phyloP scores from a whole-genome alignment of 1,140 invertebrate genomes.

The Trichonephila inaurata region DNA sequence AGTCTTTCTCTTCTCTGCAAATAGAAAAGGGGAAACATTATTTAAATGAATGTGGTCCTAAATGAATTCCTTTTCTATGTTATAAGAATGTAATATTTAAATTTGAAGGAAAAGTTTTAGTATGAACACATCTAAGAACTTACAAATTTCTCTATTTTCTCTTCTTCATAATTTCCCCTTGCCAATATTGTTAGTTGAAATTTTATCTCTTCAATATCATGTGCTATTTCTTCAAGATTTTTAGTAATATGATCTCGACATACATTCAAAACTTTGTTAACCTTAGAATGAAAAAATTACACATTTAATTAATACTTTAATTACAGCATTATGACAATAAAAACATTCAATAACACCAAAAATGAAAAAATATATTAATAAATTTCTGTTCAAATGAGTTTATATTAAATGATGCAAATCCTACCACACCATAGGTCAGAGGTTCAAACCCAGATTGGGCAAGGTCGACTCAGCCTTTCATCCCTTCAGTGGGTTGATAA shows the following conservation, averaged over 20 bases:
- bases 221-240: not conserved
- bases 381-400: too few relatives aligned
- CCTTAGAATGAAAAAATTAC: not conserved
- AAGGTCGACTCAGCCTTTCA: too few relatives aligned
- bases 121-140: not conserved
- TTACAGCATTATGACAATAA: too few relatives aligned
- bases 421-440: too few relatives aligned
- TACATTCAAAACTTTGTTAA: not conserved
- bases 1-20: not conserved
- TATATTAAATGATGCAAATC: too few relatives aligned
- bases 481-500: too few relatives aligned
- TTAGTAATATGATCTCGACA: not conserved
- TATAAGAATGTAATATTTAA: not conserved
- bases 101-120: not conserved
- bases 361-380: too few relatives aligned
- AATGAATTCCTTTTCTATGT: not conserved
- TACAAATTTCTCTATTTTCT: not conserved
- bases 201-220: slow-evolving; percentile 13
- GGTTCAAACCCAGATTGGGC: too few relatives aligned
- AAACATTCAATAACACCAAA: too few relatives aligned
- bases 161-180: not conserved
- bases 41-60: too few relatives aligned
- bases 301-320: too few relatives aligned
- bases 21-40: not conserved
- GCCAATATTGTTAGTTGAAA: slow-evolving; percentile 13